phyloP scores from a whole-genome alignment of 2,888 invertebrate genomes.

The Cylloceria caligata region DNA sequence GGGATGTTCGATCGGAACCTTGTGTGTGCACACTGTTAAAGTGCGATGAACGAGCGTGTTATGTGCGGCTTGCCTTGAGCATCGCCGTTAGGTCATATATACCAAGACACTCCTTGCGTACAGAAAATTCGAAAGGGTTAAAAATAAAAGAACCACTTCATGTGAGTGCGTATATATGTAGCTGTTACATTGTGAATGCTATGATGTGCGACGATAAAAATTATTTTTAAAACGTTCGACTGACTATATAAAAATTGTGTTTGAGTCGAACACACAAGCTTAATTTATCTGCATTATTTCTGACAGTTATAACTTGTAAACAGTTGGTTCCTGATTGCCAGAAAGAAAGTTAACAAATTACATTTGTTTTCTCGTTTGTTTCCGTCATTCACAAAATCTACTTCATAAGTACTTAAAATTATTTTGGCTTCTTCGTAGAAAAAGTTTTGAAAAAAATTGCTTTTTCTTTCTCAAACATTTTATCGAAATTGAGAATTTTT shows the following conservation, averaged over 20 bases:
- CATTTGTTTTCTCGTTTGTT: too few species aligned
- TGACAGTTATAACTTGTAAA: not conserved
- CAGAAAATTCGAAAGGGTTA: constrained; percentile 31
- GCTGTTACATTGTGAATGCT: constrained; percentile 21
- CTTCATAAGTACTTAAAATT: too few species aligned
- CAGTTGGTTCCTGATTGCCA: not conserved
- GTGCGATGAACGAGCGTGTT: constrained; percentile 48
- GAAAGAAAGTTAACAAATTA: not conserved
- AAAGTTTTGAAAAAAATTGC: not conserved
- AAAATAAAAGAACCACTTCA: constrained; percentile 41
- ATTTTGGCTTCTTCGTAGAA: not conserved
- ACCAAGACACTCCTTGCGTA: constrained; percentile 2
- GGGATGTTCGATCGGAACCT: constrained; percentile 56
- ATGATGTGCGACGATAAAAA: not conserved
- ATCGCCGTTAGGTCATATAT: constrained; percentile 12
- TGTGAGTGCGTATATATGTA: not conserved
- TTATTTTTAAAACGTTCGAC: not conserved
- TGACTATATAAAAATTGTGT: not conserved
- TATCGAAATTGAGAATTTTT: too few species aligned
- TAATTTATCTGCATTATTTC: not conserved
- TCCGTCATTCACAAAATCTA: too few species aligned
- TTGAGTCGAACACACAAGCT: not conserved
- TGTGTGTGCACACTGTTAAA: constrained; percentile 47
- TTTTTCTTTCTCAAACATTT: too few species aligned
- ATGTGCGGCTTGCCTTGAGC: constrained; percentile 18